Evolutionary conservation across 1,140 invertebrate species (phyloP).

Genomic region (Dendrolimus punctatus): DNA sequence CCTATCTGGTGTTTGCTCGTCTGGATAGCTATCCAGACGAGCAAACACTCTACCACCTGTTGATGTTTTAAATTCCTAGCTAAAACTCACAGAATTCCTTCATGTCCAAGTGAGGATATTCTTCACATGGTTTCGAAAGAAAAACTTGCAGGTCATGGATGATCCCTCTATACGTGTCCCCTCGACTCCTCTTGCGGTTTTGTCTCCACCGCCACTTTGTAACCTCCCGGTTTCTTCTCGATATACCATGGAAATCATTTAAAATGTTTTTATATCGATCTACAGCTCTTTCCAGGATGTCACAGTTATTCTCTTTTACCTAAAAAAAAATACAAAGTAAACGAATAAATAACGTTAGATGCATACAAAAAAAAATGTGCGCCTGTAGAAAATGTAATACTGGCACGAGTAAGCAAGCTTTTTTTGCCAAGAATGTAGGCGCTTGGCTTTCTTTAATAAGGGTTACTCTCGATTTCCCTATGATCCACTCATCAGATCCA

Average conservation of each 20-base stretch:
- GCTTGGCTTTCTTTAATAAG: not conserved
- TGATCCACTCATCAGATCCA: too few species aligned
- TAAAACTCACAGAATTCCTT: slow-evolving; percentile 79
- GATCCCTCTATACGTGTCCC: slow-evolving; percentile 28
- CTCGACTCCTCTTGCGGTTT: not conserved
- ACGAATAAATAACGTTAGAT: not conserved
- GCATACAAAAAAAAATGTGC: too few species aligned
- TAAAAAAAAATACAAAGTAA: slow-evolving; percentile 12
- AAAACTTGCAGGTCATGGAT: slow-evolving; percentile 67
- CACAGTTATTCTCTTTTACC: slow-evolving; percentile 35
- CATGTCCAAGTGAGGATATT: slow-evolving; percentile 77
- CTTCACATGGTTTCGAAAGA: slow-evolving; percentile 71
- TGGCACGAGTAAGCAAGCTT: too few species aligned
- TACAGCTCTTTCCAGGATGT: slow-evolving; percentile 40
- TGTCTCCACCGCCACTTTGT: slow-evolving; percentile 1
- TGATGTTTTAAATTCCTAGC: too few species aligned
- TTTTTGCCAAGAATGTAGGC: too few species aligned
- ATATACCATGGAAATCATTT: slow-evolving; percentile 14
- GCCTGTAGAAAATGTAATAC: too few species aligned
- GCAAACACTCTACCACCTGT: too few species aligned
- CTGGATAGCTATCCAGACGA: too few species aligned
- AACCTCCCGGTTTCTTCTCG: slow-evolving; percentile 3
- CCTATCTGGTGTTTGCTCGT: too few species aligned
- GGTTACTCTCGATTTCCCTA: not conserved
- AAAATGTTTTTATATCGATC: slow-evolving; percentile 36